Evolutionary conservation across 92 coral and sea anemone genomes (phyloP), one percentile per base, ranked within the genome.

Genomic region (Zoanthus solanderi): DNA sequence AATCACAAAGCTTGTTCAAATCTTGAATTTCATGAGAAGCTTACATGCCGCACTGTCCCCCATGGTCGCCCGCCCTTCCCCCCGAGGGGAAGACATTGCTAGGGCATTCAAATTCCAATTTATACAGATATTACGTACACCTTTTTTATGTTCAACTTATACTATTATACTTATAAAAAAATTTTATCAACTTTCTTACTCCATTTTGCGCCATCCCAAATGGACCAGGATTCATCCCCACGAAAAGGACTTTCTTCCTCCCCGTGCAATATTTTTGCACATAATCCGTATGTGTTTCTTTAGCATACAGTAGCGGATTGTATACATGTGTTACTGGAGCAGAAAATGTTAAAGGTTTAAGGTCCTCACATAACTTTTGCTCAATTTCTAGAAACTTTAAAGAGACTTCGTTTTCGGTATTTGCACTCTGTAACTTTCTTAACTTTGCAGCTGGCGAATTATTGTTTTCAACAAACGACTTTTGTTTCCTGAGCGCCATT

Each of bases 121-220:
- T 1, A 34, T 1, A 34, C 3, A 1, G 1, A 34, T 34, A 34
- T 34, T 34, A 34, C 3, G 42, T 34, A 34, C 42, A 34, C 2
- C 42, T 34, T 34, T 23, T 3, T 34, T 34, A 34, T 34, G 3
- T 34, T 34, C 42, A 34, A 23, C 23, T 23, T 23, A 23, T 23
- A 23, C 23, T 23, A 23, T 23, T 23, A 23, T 23, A 23, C 16
- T 60, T 60, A 12, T 10, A 12, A 60, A 5, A 60, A 12, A 12
- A 12, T 0, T 60, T 6, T 9, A 17, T 17, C 8, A 13, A 23
- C 3, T 31, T 37, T 23, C 96, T 91, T 61, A 93, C 98, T 86
- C 98, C 98, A 65, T 95, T 95, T 61, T 95, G 98, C 15, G 98
- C 98, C 98, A 95, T 95, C n/a, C 98, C 98, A 91, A 93, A 95